A percentile compares a stretch with the other conserved stretches of the same genome.
These are phyloP conservation scores for Falco punctatus DNA, from an alignment of 2,113 vertebrate genomes.

Conservation along the genomic window DNA sequence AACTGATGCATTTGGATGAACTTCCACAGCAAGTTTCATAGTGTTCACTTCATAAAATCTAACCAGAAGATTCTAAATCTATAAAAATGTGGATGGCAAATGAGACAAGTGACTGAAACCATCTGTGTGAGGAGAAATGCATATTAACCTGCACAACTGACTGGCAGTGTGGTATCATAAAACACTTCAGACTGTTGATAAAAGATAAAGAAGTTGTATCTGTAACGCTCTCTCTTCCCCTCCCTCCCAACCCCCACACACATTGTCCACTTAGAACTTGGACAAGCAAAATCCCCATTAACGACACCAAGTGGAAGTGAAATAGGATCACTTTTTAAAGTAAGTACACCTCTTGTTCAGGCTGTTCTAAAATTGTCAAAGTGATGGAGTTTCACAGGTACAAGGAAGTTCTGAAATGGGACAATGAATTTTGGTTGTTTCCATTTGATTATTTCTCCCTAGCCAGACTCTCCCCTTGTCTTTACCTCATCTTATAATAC, in stretches of 20 bases:
- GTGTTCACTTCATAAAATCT: neutral
- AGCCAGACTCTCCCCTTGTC: neutral
- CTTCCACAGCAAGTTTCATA: neutral
- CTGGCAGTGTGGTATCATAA: neutral
- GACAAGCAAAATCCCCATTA: neutral
- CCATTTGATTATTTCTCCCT: neutral
- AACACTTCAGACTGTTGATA: neutral
- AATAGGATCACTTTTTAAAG: neutral
- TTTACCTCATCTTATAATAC: neutral
- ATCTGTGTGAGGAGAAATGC: neutral
- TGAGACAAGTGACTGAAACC: neutral
- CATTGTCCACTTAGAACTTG: neutral
- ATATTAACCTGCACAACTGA: neutral
- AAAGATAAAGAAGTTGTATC: neutral
- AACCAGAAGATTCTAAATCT: neutral
- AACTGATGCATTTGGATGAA: neutral
- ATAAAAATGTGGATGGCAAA: neutral
- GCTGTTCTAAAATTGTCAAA: neutral
- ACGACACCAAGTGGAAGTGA: neutral
- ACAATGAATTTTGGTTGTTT: constrained; percentile 1
- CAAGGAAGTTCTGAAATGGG: neutral
- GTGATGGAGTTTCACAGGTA: neutral
- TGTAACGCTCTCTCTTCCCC: neutral
- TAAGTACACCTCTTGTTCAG: neutral
- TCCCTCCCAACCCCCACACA: neutral